Conservation (phyloP, 2,888 invertebrate species). For the Plebejus argus region DNA sequence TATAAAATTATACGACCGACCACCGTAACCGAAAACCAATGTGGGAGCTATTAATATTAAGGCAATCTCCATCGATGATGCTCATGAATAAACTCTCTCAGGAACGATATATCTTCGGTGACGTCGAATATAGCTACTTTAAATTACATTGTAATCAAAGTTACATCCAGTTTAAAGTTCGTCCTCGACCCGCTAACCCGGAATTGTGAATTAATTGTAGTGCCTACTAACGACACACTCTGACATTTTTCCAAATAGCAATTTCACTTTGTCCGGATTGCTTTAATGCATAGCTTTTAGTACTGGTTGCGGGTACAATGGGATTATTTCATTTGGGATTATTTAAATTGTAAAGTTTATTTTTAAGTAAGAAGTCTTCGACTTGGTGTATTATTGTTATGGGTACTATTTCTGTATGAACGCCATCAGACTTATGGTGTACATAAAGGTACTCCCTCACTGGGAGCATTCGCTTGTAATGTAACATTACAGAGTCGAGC, state of each 20-base stretch:
- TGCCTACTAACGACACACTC: conserved; percentile 26
- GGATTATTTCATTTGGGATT: neutral
- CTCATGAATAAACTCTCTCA: neutral
- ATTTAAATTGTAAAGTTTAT: neutral
- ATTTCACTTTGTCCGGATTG: conserved; percentile 39
- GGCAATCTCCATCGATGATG: no score
- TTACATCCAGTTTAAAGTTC: neutral
- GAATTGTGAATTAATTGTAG: conserved; percentile 25
- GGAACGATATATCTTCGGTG: neutral
- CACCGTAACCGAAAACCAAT: no score
- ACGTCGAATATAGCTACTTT: neutral
- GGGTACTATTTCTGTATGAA: no score
- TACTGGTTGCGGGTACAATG: neutral
- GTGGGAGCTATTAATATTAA: no score
- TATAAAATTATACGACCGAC: no score
- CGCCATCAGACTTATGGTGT: no score
- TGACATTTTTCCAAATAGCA: conserved; percentile 29
- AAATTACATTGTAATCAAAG: neutral
- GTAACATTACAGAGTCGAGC: no score
- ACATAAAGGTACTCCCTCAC: no score
- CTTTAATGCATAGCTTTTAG: conserved; percentile 18
- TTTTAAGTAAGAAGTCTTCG: neutral
- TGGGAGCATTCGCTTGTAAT: no score
- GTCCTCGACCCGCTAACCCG: neutral
- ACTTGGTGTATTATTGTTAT: neutral